Conservation (phyloP, 2,888 invertebrate species). For the Xestia xanthographa region DNA sequence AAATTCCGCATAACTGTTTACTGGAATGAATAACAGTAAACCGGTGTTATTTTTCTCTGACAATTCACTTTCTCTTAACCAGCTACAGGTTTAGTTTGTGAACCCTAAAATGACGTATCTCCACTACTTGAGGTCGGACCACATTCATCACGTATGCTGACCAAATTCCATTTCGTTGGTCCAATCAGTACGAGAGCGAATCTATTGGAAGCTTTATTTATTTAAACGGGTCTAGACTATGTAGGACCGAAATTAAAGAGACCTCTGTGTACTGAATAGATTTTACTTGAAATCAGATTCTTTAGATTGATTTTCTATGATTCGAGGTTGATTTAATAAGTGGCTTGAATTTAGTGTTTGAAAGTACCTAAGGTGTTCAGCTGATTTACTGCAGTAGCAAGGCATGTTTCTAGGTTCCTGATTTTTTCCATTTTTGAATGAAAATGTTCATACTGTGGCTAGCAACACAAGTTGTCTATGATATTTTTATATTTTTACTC, state of each 20-base stretch:
- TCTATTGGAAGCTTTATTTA: slow-evolving; percentile 38
- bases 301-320: background rate
- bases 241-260: slow-evolving; percentile 20
- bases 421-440: background rate
- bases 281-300: background rate
- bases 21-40: no score
- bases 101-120: slow-evolving; percentile 1
- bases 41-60: background rate
- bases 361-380: background rate
- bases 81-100: background rate
- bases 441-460: background rate
- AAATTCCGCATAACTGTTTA: no score
- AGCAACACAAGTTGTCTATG: no score
- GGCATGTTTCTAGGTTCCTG: background rate
- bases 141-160: slow-evolving; percentile 27
- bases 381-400: background rate
- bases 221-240: slow-evolving; percentile 38
- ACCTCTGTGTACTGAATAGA: background rate
- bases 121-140: slow-evolving; percentile 9
- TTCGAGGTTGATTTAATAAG: background rate
- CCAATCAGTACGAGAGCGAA: slow-evolving; percentile 18
- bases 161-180: slow-evolving; percentile 40
- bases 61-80: background rate
- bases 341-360: background rate
- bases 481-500: no score